Evolutionary conservation across 2,113 vertebrate genomes (phyloP), one percentile per base, ranked within the genome.

Genomic region (Regulus satrapa): DNA sequence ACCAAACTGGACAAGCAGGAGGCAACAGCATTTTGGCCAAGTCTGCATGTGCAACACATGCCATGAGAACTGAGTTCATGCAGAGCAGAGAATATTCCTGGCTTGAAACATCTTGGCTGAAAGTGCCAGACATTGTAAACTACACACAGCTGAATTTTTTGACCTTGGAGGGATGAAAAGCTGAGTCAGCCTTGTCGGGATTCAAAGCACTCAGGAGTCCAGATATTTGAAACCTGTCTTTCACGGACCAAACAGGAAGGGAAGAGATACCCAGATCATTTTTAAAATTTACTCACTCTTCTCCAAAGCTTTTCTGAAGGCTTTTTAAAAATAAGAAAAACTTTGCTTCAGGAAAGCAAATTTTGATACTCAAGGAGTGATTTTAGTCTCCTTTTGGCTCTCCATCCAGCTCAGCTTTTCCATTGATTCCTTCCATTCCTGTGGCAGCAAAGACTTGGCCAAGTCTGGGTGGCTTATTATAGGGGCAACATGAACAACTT

Each of bases 181-280:
- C 95, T 96, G 89, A 97, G 93, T 97, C 96, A 97, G 90, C 78
- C 48, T 95, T 81, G 46, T 72, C 71, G 49, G 31, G 79, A 90
- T 77, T 86, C 75, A 61, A 67, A 61, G 68, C 48, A 64, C 51
- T 68, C 31, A 71, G 20, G 54, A 88, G 66, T 78, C 28, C 40
- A 92, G 87, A 64, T 88, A 91, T 64, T 54, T 71, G 69, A 95
- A 88, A 92, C 66, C 29, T 49, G 17, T 54, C 78, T 55, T 94
- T 41, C 68, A 38, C n/a, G 19, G 36, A 84, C 24, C 45, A 52
- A 56, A 62, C 28, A 40, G 56, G 18, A 80, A 87, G 29, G 16
- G 18, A 86, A 93, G 25, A 80, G 18, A 14, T 45, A 38, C 9
- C 32, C 58, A 38, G 4, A n/a, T 29, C 31, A 6, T 2, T 74